Percentiles rank a stretch among this genome's conserved stretches.
Evolutionary conservation across 2,797 vertebrate genomes (phyloP).

Genomic region (Myotis myotis): DNA sequence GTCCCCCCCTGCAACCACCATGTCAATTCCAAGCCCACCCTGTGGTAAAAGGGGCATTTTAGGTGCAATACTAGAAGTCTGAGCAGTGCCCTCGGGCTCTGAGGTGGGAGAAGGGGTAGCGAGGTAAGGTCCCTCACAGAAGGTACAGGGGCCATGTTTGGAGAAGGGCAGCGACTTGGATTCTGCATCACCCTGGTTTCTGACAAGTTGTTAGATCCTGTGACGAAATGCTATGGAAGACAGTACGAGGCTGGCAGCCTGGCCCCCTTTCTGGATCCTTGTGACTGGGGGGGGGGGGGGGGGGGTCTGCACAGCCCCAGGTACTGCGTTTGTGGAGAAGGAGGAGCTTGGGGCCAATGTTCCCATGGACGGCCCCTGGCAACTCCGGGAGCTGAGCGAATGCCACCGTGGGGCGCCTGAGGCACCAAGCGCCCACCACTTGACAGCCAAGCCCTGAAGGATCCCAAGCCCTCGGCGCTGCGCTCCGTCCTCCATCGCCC

Average conservation of each 20-base stretch:
- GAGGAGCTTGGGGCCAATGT: not conserved
- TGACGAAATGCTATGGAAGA: not conserved
- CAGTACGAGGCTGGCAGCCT: not conserved
- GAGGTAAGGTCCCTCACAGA: no score
- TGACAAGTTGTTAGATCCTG: no score
- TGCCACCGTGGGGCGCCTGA: not conserved
- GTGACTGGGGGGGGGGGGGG: no score
- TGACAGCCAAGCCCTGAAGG: not conserved
- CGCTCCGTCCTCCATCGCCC: no score
- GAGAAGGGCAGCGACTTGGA: not conserved
- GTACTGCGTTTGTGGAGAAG: not conserved
- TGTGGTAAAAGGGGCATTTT: not conserved
- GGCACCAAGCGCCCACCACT: not conserved
- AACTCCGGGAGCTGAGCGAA: not conserved
- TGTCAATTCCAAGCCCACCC: not conserved
- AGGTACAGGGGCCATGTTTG: not conserved
- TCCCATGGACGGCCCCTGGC: not conserved
- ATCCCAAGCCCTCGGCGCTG: not conserved
- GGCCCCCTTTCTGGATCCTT: not conserved
- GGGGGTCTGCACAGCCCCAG: no score
- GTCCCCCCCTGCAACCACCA: no score
- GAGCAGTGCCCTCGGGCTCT: fast-evolving
- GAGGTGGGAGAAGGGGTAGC: no score
- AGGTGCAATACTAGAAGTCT: not conserved
- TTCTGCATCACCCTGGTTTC: not conserved